Percentiles rank a stretch among this genome's conserved stretches.
These are phyloP conservation scores for Darevskia nairensis DNA, from an alignment of 2,797 vertebrate species.

Conservation along the genomic window DNA sequence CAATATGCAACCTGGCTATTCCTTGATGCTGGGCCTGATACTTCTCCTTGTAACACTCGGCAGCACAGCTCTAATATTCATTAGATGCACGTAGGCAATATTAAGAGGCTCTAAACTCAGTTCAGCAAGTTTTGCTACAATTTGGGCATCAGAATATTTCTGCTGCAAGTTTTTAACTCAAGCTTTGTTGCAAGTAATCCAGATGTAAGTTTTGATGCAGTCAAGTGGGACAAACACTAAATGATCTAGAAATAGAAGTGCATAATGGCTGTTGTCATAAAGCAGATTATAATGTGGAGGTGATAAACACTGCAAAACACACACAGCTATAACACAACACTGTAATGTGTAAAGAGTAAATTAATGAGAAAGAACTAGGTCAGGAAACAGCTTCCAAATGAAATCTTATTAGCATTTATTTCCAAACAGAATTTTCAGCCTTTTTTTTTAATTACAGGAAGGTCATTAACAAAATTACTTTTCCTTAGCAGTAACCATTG, in stretches of 20 bases:
- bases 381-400: background rate
- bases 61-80: too few species aligned
- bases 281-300: background rate
- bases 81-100: too few species aligned
- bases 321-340: background rate
- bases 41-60: too few species aligned
- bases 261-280: constrained; percentile 23
- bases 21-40: too few species aligned
- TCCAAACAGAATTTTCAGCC: background rate
- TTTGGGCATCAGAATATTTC: background rate
- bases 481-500: background rate
- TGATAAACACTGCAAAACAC: constrained; percentile 24
- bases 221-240: background rate
- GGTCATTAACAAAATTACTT: constrained; percentile 47
- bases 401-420: constrained; percentile 45
- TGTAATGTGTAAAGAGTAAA: constrained; percentile 32
- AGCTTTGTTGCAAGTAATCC: background rate
- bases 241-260: background rate
- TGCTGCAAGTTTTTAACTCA: background rate
- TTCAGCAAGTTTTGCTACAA: too few species aligned
- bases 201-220: background rate
- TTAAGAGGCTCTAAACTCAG: too few species aligned
- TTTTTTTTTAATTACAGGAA: constrained; percentile 3
- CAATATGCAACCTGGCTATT: too few species aligned
- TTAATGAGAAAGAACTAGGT: constrained; percentile 49